Evolutionary conservation across 2,888 invertebrate genomes (phyloP).

Genomic region (Leptopilina syphax): DNA sequence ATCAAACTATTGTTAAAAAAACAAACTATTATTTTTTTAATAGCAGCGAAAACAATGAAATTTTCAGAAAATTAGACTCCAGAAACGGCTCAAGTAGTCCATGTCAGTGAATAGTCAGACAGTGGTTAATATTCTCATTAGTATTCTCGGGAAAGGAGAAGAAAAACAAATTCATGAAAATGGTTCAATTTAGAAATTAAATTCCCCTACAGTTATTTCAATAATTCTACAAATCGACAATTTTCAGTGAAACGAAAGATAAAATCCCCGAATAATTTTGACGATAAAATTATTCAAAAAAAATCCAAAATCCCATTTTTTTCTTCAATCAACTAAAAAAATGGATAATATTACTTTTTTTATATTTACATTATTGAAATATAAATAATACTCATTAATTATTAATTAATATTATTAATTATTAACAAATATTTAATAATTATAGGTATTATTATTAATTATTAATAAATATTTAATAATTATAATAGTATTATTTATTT

Average conservation of each 20-base stretch:
- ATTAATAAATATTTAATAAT: too few relatives aligned
- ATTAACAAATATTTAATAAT: too few relatives aligned
- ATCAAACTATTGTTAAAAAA: too few relatives aligned
- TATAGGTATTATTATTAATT: too few relatives aligned
- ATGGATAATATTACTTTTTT: too few relatives aligned
- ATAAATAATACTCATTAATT: too few relatives aligned
- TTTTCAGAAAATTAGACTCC: neutral
- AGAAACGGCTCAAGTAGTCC: neutral
- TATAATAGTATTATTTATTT: too few relatives aligned
- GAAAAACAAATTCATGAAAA: neutral
- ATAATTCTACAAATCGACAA: neutral
- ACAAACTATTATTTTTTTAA: neutral
- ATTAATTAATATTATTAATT: too few relatives aligned
- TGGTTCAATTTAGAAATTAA: neutral
- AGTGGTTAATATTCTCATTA: slow-evolving; percentile 2
- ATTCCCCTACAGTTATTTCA: neutral
- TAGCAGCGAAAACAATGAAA: neutral
- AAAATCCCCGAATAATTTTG: neutral
- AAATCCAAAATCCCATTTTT: neutral
- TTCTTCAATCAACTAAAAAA: neutral
- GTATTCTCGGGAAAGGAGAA: neutral
- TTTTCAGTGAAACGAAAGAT: neutral
- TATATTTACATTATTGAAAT: too few relatives aligned
- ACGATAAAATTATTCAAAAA: neutral
- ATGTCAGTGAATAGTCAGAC: slow-evolving; percentile 2